A percentile compares a stretch with the other conserved stretches of the same genome.
Conservation (phyloP, 2,797 vertebrate genomes). For the Oreonectes daqikongensis region DNA sequence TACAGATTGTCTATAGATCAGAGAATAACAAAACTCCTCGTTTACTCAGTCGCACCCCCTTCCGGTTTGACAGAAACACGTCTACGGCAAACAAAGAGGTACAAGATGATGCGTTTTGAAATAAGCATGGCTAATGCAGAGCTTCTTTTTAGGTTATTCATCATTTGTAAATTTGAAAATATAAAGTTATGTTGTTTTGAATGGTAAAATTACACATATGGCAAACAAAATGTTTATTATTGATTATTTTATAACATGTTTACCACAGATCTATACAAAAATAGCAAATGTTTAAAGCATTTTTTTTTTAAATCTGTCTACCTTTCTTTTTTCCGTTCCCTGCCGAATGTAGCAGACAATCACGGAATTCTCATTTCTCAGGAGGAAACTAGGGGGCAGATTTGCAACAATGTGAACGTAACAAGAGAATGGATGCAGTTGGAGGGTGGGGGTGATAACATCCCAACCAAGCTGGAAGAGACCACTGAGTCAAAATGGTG, state of each 20-base stretch:
- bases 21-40: not conserved
- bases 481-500: conserved; percentile 62
- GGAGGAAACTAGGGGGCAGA: conserved; percentile 36
- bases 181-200: too few relatives aligned
- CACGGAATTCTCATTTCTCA: conserved; percentile 16
- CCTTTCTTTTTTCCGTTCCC: not conserved
- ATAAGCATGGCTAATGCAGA: not conserved
- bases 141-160: not conserved
- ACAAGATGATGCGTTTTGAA: not conserved
- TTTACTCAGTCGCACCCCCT: not conserved
- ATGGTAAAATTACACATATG: too few relatives aligned
- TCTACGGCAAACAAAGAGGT: conserved; percentile 12
- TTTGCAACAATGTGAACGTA: conserved; percentile 34
- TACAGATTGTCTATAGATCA: not conserved
- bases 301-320: not conserved
- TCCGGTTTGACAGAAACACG: not conserved
- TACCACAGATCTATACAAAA: too few relatives aligned
- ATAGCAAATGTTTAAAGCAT: not conserved
- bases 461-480: conserved; percentile 56
- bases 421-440: conserved; percentile 31
- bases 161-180: too few relatives aligned
- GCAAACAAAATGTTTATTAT: too few relatives aligned
- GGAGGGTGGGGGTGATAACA: conserved; percentile 27
- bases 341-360: not conserved
- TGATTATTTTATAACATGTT: too few relatives aligned